A percentile compares a stretch with the other conserved stretches of the same genome.
phyloP scores from a whole-genome alignment of 2,113 vertebrate species.

The Periophthalmus modestus region DNA sequence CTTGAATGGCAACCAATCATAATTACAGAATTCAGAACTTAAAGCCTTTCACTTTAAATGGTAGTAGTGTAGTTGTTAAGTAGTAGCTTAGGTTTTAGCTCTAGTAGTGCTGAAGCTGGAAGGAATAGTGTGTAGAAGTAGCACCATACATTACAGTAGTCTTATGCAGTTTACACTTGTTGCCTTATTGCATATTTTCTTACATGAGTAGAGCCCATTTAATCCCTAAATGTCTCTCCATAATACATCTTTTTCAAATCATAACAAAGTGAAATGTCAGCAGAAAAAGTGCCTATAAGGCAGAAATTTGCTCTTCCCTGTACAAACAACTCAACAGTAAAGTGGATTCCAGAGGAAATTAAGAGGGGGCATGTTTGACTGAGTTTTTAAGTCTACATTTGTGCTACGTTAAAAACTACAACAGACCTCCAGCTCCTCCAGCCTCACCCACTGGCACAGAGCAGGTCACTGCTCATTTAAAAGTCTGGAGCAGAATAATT shows the following conservation, averaged over 20 bases:
- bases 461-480: constrained; percentile 14
- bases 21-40: no score
- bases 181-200: not conserved
- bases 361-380: constrained; percentile 25
- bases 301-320: constrained; percentile 61
- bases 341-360: constrained; percentile 65
- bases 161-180: not conserved
- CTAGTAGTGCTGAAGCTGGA: no score
- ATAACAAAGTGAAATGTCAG: constrained; percentile 43
- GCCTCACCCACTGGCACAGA: not conserved
- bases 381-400: not conserved
- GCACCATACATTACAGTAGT: no score
- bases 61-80: no score
- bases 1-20: not conserved
- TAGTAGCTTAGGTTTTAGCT: no score
- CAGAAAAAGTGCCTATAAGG: constrained; percentile 58
- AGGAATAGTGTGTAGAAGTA: no score
- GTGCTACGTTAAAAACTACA: not conserved
- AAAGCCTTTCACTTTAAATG: no score
- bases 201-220: not conserved
- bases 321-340: constrained; percentile 62
- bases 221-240: not conserved
- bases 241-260: constrained; percentile 20
- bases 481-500: constrained; percentile 38
- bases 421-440: not conserved